Evolutionary conservation across 2,113 vertebrate species (phyloP), one percentile per base, ranked within the genome.

Genomic region (zebrafish (Danio rerio)): DNA sequence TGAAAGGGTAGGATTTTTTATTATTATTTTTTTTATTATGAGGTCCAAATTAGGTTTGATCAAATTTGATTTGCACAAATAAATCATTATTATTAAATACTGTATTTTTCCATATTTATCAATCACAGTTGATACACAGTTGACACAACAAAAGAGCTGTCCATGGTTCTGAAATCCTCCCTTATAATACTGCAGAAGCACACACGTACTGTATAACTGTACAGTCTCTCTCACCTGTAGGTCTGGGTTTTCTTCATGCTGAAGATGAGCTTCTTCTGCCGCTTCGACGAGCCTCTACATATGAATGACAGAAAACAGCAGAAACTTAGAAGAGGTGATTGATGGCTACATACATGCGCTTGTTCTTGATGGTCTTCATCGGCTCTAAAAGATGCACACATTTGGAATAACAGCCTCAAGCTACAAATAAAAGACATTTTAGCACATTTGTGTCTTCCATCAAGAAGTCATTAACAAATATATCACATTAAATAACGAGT

Each of bases 211-310:
- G 31, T 31, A 31, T 31, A n/a, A 47, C 40, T 20, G 1, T 59
- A 21, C 42, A 31, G 5, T 43, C 43, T 88, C 43, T 88, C 47
- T 93, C 93, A 99, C 98, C 97, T 99, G 96, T 72, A 99, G 92
- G 73, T 99, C 96, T 13, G 97, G 97, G 84, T 99, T 96, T 63
- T 98, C 97, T 87, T 97, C 96, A 1, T 99, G 98, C 84, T 99
- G 95, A 87, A 96, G 92, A 70, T 99, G 96, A 77, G 98, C 98
- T 78, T 98, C 97, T 87, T 99, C 98, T 20, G 98, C 98, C 79
- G 98, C 97, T 89, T 99, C 97, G 84, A 99, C 98, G 6, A 99
- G 95, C 81, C 96, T 94, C 98, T 99, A 88, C 18, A 68, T 9
- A 20, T 11, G 7, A 52, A n/a, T 20, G 10, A 73, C 6, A 49